Base-by-base conservation (phyloP, 1,140 invertebrate genomes). In the Drosophila chauvacae region DNA sequence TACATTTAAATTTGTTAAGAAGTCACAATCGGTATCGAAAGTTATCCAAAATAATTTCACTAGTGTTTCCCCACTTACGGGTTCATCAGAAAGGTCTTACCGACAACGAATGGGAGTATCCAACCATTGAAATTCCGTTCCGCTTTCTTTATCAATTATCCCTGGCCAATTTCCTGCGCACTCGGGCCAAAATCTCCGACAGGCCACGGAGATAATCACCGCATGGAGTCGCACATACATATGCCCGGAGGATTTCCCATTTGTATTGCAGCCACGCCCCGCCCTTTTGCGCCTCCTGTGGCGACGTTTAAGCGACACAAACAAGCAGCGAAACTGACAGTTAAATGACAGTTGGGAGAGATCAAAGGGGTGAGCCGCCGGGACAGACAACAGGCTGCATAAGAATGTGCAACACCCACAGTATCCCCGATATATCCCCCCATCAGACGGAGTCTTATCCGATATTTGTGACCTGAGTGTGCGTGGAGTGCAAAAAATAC, bases 271-370 rank as follows among this genome's bases (percentile, higher is more conserved):
- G 55, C 66, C 66, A 53, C 47, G 70, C 56, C 66, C 20, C 33
- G 33, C 39, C 33, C 57, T 28, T 62, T 55, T 37, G 35, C 68
- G 30, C 41, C 30, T 66, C 81, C 61, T 59, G 59, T 26, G 73
- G 81, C 72, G 81, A 84, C 81, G 61, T 77, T 85, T 85, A 80
- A 85, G 77, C 81, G 81, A 85, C 81, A 73, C 73, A 69, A 80
- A 66, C 66, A 80, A 64, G 68, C 78, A 56, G 72, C 50, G 60
- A 59, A 85, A 85, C 81, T 85, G 81, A 85, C 81, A 85, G 73
- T 70, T 84, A 85, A 85, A 80, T 85, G 81, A 85, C 81, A 85
- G 62, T 66, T 39, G 62, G 30, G 66, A 53, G 48, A 66, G 66
- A 70, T 70, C 62, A 70, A 70, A 70, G 66, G 39, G 62, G 48